Evolutionary conservation across 1,140 invertebrate species (phyloP), one percentile per base, ranked within the genome.

Genomic region (Pemphigus obesinymphae): DNA sequence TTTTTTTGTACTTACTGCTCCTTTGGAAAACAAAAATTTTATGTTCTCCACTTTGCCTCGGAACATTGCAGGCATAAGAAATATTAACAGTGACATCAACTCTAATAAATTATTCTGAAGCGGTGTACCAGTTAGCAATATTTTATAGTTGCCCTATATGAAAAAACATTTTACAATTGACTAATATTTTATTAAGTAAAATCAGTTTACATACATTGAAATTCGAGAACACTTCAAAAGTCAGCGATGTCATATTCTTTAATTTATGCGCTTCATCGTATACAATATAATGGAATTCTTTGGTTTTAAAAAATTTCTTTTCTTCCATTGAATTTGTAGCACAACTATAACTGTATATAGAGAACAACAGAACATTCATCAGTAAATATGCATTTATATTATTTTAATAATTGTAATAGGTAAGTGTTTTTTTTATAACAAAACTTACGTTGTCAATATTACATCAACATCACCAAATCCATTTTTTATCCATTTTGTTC

Each of bases 251-350:
- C 95, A 98, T 98, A 87, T 98, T 99, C 87, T 99, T 98, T 10
- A 99, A 88, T 95, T 98, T 97, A 85, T 99, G 97, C 0, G 96
- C 97, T 87, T 99, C 97, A 87, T 99, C 97, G 87, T 98, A 98
- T 37, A 99, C 90, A 0, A 97, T 94, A 86, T 98, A 98, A 85
- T 97, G 92, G 85, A 98, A 92, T 23, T 91, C 90, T 72, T 96
- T 91, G 45, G 96, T 92, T 73, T 95, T 92, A 87, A 98, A 98
- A 87, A 99, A 91, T 85, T 93, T 93, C 55, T 94, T 90, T 86
- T 99, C 97, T 85, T 98, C 97, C 0, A 93, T 90, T 84, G 91
- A 93, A 83, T 93, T 95, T 17, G 89, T 90, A 8, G 96, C 90
- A 86, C 95, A 91, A 85, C 92, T 93, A 85, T 96, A 95, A 82